These are phyloP conservation scores for Prochilodus magdalenae DNA, from an alignment of 2,113 vertebrate species.

Conservation along the genomic window DNA sequence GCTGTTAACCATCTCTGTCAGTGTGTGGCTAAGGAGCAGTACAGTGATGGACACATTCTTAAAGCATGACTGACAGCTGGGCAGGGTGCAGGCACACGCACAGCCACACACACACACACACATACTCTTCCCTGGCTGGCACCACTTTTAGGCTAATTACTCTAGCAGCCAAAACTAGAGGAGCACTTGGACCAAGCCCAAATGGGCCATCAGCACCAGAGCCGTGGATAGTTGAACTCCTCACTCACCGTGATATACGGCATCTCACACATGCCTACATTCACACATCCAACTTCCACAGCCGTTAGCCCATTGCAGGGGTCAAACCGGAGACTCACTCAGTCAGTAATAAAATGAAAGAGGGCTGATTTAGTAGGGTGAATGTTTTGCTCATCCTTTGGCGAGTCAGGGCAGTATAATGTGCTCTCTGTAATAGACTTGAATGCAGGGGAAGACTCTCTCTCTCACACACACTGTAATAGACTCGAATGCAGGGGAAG, in stretches of 20 bases:
- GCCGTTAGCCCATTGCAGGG: conserved; percentile 30
- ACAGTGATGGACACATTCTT: conserved; percentile 81
- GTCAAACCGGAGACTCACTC: conserved; percentile 45
- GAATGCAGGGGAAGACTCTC: background rate
- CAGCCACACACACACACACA: conserved; percentile 43
- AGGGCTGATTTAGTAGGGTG: conserved; percentile 19
- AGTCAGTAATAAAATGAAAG: conserved; percentile 43
- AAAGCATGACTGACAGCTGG: conserved; percentile 85
- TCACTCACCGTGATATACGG: conserved; percentile 60
- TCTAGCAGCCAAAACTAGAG: conserved; percentile 79
- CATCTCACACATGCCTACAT: conserved; percentile 52
- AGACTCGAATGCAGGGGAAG: background rate
- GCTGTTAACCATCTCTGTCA: conserved; percentile 79
- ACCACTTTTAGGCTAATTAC: conserved; percentile 80
- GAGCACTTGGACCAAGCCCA: conserved; percentile 80
- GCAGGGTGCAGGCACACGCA: conserved; percentile 67
- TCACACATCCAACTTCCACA: conserved; percentile 46
- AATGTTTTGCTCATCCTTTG: conserved; percentile 22
- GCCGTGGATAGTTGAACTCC: conserved; percentile 71
- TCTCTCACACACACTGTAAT: too few species aligned
- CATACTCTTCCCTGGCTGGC: conserved; percentile 69
- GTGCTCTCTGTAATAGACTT: background rate
- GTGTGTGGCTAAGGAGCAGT: conserved; percentile 78
- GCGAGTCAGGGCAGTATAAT: conserved; percentile 7
- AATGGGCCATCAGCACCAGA: conserved; percentile 75